Evolutionary conservation across 2,113 vertebrate species (phyloP).

Genomic region (Pavo muticus): DNA sequence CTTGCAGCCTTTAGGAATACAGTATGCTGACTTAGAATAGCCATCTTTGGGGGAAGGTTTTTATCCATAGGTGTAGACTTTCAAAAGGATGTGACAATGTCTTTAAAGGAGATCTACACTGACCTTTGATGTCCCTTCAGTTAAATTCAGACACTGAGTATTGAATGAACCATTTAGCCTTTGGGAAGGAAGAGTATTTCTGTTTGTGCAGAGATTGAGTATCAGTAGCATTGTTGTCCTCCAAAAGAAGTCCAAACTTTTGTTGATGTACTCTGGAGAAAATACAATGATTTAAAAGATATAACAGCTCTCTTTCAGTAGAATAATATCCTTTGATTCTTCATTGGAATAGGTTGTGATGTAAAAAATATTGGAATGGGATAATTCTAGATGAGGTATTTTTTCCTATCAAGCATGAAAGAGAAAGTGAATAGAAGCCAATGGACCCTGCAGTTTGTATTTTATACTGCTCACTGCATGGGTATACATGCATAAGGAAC

Average conservation of each 20-base stretch:
- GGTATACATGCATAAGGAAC: neutral
- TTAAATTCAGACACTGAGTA: neutral
- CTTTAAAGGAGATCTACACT: neutral
- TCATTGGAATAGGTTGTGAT: neutral
- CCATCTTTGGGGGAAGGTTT: neutral
- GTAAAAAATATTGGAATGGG: neutral
- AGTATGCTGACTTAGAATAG: rapidly evolving
- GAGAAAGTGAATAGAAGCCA: neutral
- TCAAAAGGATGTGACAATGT: neutral
- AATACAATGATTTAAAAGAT: neutral
- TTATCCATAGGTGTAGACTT: neutral
- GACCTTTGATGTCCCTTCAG: neutral
- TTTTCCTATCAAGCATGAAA: neutral
- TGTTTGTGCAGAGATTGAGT: neutral
- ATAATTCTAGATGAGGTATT: neutral
- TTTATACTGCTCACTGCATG: neutral
- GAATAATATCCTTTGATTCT: neutral
- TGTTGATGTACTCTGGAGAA: neutral
- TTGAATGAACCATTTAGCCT: neutral
- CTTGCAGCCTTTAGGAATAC: neutral
- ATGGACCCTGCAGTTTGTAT: neutral
- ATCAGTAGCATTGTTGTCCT: neutral
- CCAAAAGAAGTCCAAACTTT: neutral
- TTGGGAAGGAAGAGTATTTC: neutral
- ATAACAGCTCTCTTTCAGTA: neutral